phyloP scores from a whole-genome alignment of 1,140 invertebrate species.

The Procambarus virginalis region DNA sequence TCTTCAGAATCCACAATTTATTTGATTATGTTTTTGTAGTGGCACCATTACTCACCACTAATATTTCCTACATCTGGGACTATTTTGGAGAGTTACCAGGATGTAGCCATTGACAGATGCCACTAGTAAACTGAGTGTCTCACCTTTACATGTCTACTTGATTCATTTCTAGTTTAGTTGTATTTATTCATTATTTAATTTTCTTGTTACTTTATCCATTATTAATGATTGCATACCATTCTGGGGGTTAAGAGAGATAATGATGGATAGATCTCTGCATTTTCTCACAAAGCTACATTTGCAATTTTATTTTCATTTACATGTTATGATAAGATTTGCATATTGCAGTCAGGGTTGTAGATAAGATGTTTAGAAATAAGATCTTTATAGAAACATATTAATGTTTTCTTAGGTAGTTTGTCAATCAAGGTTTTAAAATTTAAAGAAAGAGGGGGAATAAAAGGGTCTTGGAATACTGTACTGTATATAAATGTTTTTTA shows the following conservation, averaged over 20 bases:
- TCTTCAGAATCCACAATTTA: slow-evolving; percentile 3
- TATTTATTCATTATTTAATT: not conserved
- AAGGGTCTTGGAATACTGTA: too few species aligned
- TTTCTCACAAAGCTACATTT: too few species aligned
- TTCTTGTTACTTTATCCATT: not conserved
- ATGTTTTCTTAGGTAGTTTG: too few species aligned
- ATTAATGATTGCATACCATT: not conserved
- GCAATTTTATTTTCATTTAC: too few species aligned
- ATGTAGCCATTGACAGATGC: not conserved
- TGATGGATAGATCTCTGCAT: not conserved
- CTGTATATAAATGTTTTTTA: too few species aligned
- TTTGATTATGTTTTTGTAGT: not conserved
- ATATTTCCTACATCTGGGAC: slow-evolving; percentile 1
- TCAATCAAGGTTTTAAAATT: too few species aligned
- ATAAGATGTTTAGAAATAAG: too few species aligned
- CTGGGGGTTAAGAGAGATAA: not conserved
- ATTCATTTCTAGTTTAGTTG: not conserved
- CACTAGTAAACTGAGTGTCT: not conserved
- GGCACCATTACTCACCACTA: slow-evolving; percentile 12
- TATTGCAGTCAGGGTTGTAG: too few species aligned
- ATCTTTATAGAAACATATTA: too few species aligned
- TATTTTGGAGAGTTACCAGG: not conserved
- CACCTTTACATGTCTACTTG: not conserved
- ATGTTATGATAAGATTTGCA: too few species aligned
- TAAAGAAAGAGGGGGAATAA: too few species aligned